Conservation (phyloP, 2,888 invertebrate genomes). For the Autographa pulchrina region DNA sequence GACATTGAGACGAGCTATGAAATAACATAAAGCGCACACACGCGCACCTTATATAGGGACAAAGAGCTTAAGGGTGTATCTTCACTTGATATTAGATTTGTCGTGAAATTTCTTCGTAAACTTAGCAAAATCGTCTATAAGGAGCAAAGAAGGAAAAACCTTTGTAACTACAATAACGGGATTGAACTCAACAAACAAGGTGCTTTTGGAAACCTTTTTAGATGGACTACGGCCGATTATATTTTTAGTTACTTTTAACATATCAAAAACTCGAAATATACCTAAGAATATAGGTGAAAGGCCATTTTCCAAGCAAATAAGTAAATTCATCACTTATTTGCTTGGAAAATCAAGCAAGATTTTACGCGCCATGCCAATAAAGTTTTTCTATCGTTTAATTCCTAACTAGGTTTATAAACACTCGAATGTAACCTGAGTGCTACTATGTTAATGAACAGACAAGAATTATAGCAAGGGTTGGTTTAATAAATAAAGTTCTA, state of each 20-base stretch:
- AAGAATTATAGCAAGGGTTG: constrained; percentile 28
- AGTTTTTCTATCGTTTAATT: neutral
- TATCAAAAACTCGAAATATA: no score
- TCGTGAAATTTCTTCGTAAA: constrained; percentile 69
- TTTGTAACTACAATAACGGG: constrained; percentile 62
- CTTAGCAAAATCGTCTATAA: constrained; percentile 65
- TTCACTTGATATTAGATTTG: constrained; percentile 75
- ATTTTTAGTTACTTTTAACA: neutral
- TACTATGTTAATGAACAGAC: neutral
- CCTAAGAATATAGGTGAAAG: no score
- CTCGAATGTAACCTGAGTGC: neutral
- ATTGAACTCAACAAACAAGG: constrained; percentile 65
- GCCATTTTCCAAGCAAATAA: no score
- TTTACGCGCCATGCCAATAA: neutral
- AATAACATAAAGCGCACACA: constrained; percentile 60
- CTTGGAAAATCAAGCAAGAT: neutral
- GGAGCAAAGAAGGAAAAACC: constrained; percentile 53
- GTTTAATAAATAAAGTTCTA: constrained; percentile 54
- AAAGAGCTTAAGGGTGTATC: constrained; percentile 69
- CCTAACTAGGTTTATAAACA: neutral
- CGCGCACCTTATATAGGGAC: constrained; percentile 57
- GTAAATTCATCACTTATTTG: no score
- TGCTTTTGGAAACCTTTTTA: constrained; percentile 54
- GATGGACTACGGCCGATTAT: constrained; percentile 10
- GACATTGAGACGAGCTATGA: constrained; percentile 61